phyloP scores from a whole-genome alignment of 2,797 vertebrate genomes.

The Pithecia hirsuta region DNA sequence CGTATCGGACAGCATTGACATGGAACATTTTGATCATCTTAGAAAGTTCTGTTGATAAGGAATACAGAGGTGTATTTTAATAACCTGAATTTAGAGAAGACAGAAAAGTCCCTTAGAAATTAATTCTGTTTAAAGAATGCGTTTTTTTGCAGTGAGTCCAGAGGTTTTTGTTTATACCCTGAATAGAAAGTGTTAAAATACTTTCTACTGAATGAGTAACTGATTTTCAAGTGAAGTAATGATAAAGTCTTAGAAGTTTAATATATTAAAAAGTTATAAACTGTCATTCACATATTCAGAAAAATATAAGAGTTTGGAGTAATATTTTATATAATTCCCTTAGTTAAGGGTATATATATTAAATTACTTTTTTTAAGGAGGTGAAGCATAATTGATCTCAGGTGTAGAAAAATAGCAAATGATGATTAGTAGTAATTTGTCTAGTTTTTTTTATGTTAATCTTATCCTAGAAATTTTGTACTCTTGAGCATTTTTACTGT shows the following conservation, averaged over 20 bases:
- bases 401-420: conserved; percentile 27
- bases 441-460: neutral
- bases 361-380: conserved; percentile 3
- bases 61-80: conserved; percentile 9
- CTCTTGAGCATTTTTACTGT: conserved; percentile 15
- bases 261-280: neutral
- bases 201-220: neutral
- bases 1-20: neutral
- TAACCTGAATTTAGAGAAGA: conserved; percentile 30
- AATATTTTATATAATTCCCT: conserved; percentile 3
- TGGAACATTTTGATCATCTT: neutral
- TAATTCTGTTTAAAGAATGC: conserved; percentile 32
- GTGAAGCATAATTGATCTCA: neutral
- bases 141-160: neutral
- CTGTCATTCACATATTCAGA: conserved; percentile 7
- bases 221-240: conserved; percentile 21
- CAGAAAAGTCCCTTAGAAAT: neutral
- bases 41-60: neutral
- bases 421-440: conserved; percentile 10
- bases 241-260: conserved; percentile 31
- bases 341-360: neutral
- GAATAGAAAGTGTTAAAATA: neutral
- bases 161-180: neutral
- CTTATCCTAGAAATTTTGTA: conserved; percentile 1
- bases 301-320: conserved; percentile 1